Evolutionary conservation across 2,888 invertebrate genomes (phyloP), one percentile per base, ranked within the genome.

Genomic region (Synergus japonicus): DNA sequence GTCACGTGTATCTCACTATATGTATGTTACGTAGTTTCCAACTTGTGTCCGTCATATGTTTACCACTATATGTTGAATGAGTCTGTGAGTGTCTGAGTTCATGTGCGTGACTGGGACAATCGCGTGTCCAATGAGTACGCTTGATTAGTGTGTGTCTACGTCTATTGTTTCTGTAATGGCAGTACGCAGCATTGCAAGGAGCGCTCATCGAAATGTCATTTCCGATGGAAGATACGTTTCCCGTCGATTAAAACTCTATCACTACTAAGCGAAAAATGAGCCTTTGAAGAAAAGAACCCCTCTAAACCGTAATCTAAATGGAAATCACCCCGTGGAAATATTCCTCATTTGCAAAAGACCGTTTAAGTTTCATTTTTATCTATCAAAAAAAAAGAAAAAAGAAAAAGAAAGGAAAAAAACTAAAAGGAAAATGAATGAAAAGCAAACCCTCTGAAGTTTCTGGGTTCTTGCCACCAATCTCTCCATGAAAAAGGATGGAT

Each of bases 1-100:
- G 29, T 69, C 22, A 69, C 46, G 49, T 73, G 73, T 78, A 82
- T 49, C 58, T 78, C 69, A 66, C 76, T 78, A 73, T 82, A 81
- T 86, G 79, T 85, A 82, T 86, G 86, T 87, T 88, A 82, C 88
- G 90, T 90, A 90, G 89, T 91, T 91, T 92, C 91, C 92, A 92
- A 92, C 92, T 92, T 92, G 92, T 92, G 92, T 92, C 92, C 91
- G 92, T 92, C 92, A 92, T 91, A 89, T 85, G 86, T 82, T 84
- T 89, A 91, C 90, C 90, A 91, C 90, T 92, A 88, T 90, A 87
- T 90, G 91, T 90, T 90, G 89, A 86, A 89, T 86, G 91, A 89
- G 88, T 91, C 87, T 83, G 90, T 81, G 91, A 89, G 90, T 86
- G 88, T 84, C 80, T 90, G 88, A 80, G 87, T 90, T 89, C 88